A percentile compares a stretch with the other conserved stretches of the same genome.
These are phyloP conservation scores for Columba janthina DNA, from an alignment of 2,113 vertebrate species.

Conservation along the genomic window DNA sequence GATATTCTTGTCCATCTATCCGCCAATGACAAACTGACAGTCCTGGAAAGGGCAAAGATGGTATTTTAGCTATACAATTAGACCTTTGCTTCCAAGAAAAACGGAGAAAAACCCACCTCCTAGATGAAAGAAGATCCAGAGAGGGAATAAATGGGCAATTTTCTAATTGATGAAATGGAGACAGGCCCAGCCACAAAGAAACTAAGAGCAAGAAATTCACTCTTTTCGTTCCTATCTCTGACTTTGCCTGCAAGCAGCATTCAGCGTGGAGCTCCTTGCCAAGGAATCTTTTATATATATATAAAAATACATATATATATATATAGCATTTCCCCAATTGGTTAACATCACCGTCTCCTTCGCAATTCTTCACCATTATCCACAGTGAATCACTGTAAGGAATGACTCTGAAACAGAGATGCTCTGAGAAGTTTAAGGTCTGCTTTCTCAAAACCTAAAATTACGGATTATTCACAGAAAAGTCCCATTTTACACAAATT, in stretches of 20 bases:
- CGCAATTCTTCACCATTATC: conserved; percentile 27
- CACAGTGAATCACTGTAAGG: not conserved
- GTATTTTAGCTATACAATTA: conserved; percentile 62
- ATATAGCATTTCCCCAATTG: conserved; percentile 47
- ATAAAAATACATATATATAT: not conserved
- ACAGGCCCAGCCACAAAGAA: conserved; percentile 36
- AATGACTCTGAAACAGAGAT: conserved; percentile 46
- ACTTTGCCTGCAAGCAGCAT: conserved; percentile 12
- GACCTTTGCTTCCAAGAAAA: conserved; percentile 56
- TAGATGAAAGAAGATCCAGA: conserved; percentile 54
- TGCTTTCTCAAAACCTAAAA: conserved; percentile 59
- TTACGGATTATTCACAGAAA: conserved; percentile 59
- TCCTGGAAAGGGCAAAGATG: conserved; percentile 58
- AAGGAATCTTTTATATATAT: not conserved
- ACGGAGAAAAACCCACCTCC: not conserved
- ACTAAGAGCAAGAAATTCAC: conserved; percentile 22
- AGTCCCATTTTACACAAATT: conserved; percentile 62
- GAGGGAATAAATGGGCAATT: conserved; percentile 59
- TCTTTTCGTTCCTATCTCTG: conserved; percentile 10
- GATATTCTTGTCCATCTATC: conserved; percentile 65
- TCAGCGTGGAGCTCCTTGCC: conserved; percentile 24
- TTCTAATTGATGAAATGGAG: conserved; percentile 66
- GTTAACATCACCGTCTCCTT: conserved; percentile 53
- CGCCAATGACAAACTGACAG: conserved; percentile 60
- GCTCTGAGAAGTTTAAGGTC: conserved; percentile 49